Percentiles rank a stretch among this genome's conserved stretches.
These are phyloP conservation scores for Planiliza haematocheilus DNA, from an alignment of 2,113 vertebrate genomes.

Conservation along the genomic window DNA sequence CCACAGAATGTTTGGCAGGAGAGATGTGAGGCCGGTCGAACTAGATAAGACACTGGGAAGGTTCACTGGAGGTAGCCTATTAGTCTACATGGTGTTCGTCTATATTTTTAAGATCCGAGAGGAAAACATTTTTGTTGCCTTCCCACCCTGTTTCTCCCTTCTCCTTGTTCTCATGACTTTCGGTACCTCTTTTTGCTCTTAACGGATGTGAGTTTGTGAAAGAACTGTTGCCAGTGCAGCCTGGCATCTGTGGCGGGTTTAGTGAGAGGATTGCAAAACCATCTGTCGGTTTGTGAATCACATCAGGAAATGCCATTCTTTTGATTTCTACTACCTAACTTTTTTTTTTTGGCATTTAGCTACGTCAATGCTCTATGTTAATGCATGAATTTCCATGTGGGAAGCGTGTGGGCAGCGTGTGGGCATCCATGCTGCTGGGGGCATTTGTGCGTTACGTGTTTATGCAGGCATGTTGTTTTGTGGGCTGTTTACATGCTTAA, in stretches of 20 bases:
- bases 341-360: slow-evolving; percentile 5
- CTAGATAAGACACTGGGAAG: slow-evolving; percentile 39
- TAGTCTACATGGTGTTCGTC: slow-evolving; percentile 15
- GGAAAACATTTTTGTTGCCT: slow-evolving; percentile 15
- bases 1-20: slow-evolving; percentile 58
- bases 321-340: slow-evolving; percentile 17
- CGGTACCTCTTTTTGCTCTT: neutral
- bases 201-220: neutral
- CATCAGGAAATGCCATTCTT: neutral
- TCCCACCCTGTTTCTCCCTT: neutral
- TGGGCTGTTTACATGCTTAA: slow-evolving; percentile 41
- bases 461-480: slow-evolving; percentile 55
- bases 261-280: slow-evolving; percentile 35
- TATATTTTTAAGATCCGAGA: neutral
- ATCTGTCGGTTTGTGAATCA: slow-evolving; percentile 17
- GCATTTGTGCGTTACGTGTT: slow-evolving; percentile 24
- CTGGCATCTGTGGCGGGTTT: slow-evolving; percentile 10
- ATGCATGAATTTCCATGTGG: slow-evolving; percentile 36
- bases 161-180: slow-evolving; percentile 8
- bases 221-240: neutral
- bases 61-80: slow-evolving; percentile 29
- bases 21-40: slow-evolving; percentile 46
- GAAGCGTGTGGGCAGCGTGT: slow-evolving; percentile 22
- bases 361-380: slow-evolving; percentile 8
- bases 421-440: slow-evolving; percentile 14